Percentiles rank a stretch among this genome's conserved stretches.
Evolutionary conservation across 2,113 vertebrate species (phyloP).

Genomic region (Xenopus laevis): DNA sequence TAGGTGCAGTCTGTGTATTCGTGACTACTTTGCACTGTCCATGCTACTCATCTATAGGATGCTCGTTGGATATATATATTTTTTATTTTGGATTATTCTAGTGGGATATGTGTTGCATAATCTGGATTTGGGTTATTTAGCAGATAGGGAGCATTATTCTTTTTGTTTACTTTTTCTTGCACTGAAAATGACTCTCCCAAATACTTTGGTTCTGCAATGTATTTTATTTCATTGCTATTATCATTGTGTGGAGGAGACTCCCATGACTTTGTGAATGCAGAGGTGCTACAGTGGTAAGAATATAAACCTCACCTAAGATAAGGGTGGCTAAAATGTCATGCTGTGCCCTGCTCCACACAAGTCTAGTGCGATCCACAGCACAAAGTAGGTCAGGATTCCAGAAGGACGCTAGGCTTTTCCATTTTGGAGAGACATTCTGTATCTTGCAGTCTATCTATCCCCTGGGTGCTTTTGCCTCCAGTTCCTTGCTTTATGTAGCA

Average conservation of each 20-base stretch:
- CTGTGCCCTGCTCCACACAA: neutral
- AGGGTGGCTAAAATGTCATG: constrained; percentile 1
- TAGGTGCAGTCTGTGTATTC: neutral
- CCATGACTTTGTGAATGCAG: neutral
- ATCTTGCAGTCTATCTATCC: constrained; percentile 36
- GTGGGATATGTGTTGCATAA: neutral
- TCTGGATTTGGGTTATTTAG: neutral
- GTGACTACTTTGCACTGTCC: neutral
- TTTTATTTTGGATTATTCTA: neutral
- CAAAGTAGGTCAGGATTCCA: constrained; percentile 45
- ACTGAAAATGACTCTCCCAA: too few relatives aligned
- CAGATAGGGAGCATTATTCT: neutral
- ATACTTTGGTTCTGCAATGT: too few relatives aligned
- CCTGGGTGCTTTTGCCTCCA: constrained; percentile 3
- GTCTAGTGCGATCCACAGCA: constrained; percentile 2
- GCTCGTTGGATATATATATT: too few relatives aligned
- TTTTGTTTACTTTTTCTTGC: too few relatives aligned
- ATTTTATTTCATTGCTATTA: too few relatives aligned
- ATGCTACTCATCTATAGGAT: too few relatives aligned
- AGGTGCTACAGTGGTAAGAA: neutral
- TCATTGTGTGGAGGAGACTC: too few relatives aligned
- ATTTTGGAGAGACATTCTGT: constrained; percentile 14
- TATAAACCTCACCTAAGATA: neutral
- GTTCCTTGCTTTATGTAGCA: constrained; percentile 21
- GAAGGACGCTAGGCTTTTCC: constrained; percentile 11